These are phyloP conservation scores for Pseudobourletiella spinata DNA, from an alignment of 1,140 invertebrate species.

Conservation along the genomic window DNA sequence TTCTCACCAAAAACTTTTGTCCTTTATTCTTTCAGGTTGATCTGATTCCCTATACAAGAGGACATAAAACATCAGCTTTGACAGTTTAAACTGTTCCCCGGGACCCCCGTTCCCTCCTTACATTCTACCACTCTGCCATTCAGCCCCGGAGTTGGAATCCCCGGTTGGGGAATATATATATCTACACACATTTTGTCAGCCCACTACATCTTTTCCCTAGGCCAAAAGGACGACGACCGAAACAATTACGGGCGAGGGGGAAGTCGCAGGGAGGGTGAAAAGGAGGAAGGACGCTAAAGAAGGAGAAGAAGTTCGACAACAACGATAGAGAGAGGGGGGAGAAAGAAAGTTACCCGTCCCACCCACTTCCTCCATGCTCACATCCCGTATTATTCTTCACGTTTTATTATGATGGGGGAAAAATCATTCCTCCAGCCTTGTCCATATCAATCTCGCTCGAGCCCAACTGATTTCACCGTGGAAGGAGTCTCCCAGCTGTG, in stretches of 20 bases:
- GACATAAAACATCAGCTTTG: not conserved
- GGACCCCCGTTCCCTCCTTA: not conserved
- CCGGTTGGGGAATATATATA: no score
- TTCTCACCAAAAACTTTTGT: no score
- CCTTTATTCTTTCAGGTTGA: conserved; percentile 6
- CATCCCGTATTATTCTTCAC: conserved; percentile 12
- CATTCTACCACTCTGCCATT: not conserved
- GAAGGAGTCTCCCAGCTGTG: conserved; percentile 20
- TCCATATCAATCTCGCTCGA: conserved; percentile 22
- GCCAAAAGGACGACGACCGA: no score
- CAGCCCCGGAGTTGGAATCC: no score
- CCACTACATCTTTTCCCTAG: no score
- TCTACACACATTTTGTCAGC: no score
- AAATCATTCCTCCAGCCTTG: not conserved
- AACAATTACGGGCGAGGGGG: not conserved
- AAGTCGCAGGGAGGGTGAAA: not conserved
- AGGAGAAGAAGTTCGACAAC: not conserved
- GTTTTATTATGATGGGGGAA: conserved; percentile 20
- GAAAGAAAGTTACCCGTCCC: not conserved
- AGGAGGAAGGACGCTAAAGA: not conserved
- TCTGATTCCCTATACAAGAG: not conserved
- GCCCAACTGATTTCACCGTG: conserved; percentile 12
- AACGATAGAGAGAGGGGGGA: not conserved
- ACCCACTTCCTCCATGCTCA: conserved; percentile 4
- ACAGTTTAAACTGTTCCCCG: conserved; percentile 1